Base-by-base conservation (phyloP, 2,113 vertebrate species). In the Hippocampus abdominalis region DNA sequence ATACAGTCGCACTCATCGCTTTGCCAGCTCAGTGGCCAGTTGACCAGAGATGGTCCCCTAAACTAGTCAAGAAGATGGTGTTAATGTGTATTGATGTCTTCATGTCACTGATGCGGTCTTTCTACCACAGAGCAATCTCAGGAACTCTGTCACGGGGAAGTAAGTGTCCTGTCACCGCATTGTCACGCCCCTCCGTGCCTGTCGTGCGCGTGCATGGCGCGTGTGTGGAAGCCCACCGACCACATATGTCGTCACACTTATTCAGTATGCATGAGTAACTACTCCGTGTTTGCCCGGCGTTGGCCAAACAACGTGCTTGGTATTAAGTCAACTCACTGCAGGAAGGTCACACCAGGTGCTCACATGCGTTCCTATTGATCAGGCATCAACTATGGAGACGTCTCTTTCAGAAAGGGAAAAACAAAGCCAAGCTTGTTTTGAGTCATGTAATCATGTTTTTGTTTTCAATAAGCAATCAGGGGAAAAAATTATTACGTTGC, bases 101-200 rank as follows among this genome's bases (percentile, higher is more conserved):
- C 84, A 65, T 89, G 77, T 89, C 89, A 89, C 88, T 92, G 85
- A 90, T 87, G 83, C 89, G 87, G 93, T 96, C 94, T 96, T 91
- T 98, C 94, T 94, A 93, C 92, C 91, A 90, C 93, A 99, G 97
- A 99, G 92, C 96, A 96, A 94, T 94, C 95, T 96, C 94, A 88
- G 94, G 94, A 95, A 95, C 91, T 95, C 93, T 90, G 96, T 92
- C 94, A 93, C 93, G 95, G 94, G 95, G 98, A 98, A 94, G 97
- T 99, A 98, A 99, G 97, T 99, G 95, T 89, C 85, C 86, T 86
- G 88, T 84, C 84, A 78, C 75, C 78, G 79, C 85, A 86, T 85
- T 71, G 40, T 73, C 81, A 83, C 48, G 79, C 71, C 51, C 51
- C 64, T 73, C 71, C 60, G 49, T 77, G 74, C 62, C 72, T 72